phyloP scores from a whole-genome alignment of 2,888 invertebrate genomes.

The Pheosia gnoma region DNA sequence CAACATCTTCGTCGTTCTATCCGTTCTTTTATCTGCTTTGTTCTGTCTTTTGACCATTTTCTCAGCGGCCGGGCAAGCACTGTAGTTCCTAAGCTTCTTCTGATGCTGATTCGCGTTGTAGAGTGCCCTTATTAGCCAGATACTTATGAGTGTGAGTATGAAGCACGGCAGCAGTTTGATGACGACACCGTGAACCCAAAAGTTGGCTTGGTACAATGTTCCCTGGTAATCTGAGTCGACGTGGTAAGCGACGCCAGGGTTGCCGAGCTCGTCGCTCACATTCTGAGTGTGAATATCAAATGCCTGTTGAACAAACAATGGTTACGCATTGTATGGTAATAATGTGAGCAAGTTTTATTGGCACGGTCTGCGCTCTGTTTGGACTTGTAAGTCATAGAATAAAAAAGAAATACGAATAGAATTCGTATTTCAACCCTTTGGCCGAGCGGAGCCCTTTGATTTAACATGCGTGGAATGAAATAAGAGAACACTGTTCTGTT shows the following conservation, averaged over 20 bases:
- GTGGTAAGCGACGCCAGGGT: conserved; percentile 67
- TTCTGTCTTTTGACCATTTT: conserved; percentile 75
- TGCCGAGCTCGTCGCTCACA: conserved; percentile 69
- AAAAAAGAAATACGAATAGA: not conserved
- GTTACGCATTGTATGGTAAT: conserved; percentile 50
- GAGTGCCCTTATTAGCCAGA: conserved; percentile 88
- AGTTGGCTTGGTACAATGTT: conserved; percentile 87
- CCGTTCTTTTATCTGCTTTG: conserved; percentile 89
- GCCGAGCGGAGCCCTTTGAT: not conserved
- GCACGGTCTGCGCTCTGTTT: conserved; percentile 4
- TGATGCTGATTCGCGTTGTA: conserved; percentile 90
- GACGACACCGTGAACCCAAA: conserved; percentile 92
- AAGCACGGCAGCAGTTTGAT: conserved; percentile 92
- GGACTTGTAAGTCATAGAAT: not conserved
- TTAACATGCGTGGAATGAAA: too few relatives aligned
- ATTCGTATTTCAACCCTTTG: not conserved
- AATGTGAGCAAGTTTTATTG: conserved; percentile 11
- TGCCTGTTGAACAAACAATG: conserved; percentile 58
- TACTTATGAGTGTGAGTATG: conserved; percentile 89
- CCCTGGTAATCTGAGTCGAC: conserved; percentile 84
- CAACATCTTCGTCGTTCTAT: conserved; percentile 95
- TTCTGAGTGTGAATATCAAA: conserved; percentile 80
- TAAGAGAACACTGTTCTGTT: not conserved
- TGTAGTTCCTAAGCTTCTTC: conserved; percentile 87
- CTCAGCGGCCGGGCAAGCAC: conserved; percentile 79